These are phyloP conservation scores for Amazona guildingii DNA, from an alignment of 2,113 vertebrate genomes.

Conservation along the genomic window DNA sequence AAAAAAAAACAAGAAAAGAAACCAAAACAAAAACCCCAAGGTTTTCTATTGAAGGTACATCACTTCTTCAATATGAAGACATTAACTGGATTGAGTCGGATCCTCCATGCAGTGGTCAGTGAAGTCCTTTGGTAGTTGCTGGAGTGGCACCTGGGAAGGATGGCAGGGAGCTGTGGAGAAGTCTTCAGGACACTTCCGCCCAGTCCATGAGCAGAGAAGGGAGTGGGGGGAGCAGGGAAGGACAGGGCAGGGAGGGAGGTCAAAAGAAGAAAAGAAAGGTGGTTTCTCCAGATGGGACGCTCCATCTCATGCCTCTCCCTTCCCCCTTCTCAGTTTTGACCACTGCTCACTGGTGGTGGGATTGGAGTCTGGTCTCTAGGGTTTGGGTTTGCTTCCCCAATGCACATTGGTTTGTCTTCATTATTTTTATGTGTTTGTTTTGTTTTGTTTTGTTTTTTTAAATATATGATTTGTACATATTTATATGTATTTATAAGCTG, in stretches of 20 bases:
- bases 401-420: conserved; percentile 59
- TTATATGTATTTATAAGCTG: conserved; percentile 61
- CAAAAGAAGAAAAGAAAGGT: conserved; percentile 64
- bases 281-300: not conserved
- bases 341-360: conserved; percentile 56
- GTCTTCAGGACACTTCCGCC: conserved; percentile 63
- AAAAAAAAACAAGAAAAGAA: not conserved
- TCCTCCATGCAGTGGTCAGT: conserved; percentile 83
- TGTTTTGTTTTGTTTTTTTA: conserved; percentile 46
- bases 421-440: not conserved
- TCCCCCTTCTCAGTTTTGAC: conserved; percentile 32
- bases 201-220: conserved; percentile 60
- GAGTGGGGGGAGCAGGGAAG: not conserved
- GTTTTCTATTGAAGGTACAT: conserved; percentile 86
- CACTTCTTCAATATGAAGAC: conserved; percentile 91
- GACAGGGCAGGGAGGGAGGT: not conserved
- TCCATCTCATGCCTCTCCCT: conserved; percentile 45
- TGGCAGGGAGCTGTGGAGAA: conserved; percentile 59
- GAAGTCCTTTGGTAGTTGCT: conserved; percentile 80
- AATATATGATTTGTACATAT: conserved; percentile 69
- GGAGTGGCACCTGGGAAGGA: conserved; percentile 59
- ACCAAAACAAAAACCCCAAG: conserved; percentile 34
- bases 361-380: conserved; percentile 54
- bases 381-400: conserved; percentile 46
- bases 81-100: conserved; percentile 83